phyloP scores from a whole-genome alignment of 2,113 vertebrate genomes.

The Scatophagus argus region DNA sequence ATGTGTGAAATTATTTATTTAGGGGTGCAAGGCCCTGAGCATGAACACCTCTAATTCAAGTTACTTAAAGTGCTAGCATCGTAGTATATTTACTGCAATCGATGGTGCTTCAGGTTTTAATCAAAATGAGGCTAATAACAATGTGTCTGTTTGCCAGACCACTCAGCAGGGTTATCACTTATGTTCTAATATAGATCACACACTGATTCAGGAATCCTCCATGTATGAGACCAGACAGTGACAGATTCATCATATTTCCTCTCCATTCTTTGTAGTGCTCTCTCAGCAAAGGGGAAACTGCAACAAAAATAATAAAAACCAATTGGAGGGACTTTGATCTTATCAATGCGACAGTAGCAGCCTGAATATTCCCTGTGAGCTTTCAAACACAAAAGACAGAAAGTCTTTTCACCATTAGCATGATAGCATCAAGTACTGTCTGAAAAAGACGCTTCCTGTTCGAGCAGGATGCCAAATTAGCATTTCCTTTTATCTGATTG shows the following conservation, averaged over 20 bases:
- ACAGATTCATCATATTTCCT: slow-evolving; percentile 41
- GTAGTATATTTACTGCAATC: slow-evolving; percentile 15
- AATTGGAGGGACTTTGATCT: slow-evolving; percentile 56
- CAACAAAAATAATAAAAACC: slow-evolving; percentile 52
- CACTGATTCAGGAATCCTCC: slow-evolving; percentile 8
- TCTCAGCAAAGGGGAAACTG: slow-evolving; percentile 33
- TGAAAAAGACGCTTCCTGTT: slow-evolving; percentile 33
- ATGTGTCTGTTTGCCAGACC: slow-evolving; percentile 27
- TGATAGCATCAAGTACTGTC: slow-evolving; percentile 47
- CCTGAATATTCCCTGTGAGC: slow-evolving; percentile 60
- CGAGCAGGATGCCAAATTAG: slow-evolving; percentile 48
- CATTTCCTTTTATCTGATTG: slow-evolving; percentile 46
- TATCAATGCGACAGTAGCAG: slow-evolving; percentile 11
- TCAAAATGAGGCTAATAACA: slow-evolving; percentile 28
- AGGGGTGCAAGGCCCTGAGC: background rate
- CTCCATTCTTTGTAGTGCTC: slow-evolving; percentile 47
- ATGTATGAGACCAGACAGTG: slow-evolving; percentile 1
- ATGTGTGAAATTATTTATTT: slow-evolving; percentile 54
- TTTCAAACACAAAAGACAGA: slow-evolving; percentile 23
- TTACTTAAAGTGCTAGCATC: slow-evolving; percentile 12
- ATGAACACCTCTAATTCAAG: slow-evolving; percentile 5
- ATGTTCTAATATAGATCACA: slow-evolving; percentile 19
- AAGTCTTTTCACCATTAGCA: slow-evolving; percentile 23
- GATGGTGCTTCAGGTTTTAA: slow-evolving; percentile 7
- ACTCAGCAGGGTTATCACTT: slow-evolving; percentile 3